Percentiles rank a stretch among this genome's conserved stretches.
Evolutionary conservation across 1,140 invertebrate species (phyloP).

Genomic region (Chironomus tepperi): DNA sequence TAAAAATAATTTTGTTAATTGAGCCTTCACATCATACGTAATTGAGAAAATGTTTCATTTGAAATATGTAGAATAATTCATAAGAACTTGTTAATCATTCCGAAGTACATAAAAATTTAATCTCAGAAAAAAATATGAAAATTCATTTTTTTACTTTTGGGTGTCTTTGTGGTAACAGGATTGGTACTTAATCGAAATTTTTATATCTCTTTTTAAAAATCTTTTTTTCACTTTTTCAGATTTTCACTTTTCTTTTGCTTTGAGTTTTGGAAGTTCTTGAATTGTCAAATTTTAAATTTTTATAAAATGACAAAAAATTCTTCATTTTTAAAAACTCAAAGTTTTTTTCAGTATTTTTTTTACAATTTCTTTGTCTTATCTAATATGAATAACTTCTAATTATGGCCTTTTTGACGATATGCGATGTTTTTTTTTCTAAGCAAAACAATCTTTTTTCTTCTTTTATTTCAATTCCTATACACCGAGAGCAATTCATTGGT

Average conservation of each 20-base stretch:
- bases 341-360: not conserved
- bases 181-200: not conserved
- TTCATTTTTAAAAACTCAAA: not conserved
- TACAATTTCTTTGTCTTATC: not conserved
- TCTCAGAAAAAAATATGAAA: not conserved
- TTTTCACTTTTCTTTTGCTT: not conserved
- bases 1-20: not conserved
- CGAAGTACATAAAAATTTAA: no score
- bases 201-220: not conserved
- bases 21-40: conserved; percentile 11
- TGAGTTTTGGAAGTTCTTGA: not conserved
- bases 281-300: not conserved
- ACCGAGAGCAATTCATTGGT: no score
- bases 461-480: no score
- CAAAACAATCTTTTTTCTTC: not conserved
- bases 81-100: not conserved
- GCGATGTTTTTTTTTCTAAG: conserved; percentile 1
- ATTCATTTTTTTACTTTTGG: not conserved
- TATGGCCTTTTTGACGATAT: not conserved
- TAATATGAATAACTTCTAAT: not conserved
- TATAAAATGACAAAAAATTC: not conserved
- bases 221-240: not conserved
- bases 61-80: not conserved
- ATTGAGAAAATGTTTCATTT: not conserved
- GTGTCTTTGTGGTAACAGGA: not conserved